A percentile compares a stretch with the other conserved stretches of the same genome.
phyloP scores from a whole-genome alignment of 2,797 vertebrate species.

The Typhlichthys subterraneus region DNA sequence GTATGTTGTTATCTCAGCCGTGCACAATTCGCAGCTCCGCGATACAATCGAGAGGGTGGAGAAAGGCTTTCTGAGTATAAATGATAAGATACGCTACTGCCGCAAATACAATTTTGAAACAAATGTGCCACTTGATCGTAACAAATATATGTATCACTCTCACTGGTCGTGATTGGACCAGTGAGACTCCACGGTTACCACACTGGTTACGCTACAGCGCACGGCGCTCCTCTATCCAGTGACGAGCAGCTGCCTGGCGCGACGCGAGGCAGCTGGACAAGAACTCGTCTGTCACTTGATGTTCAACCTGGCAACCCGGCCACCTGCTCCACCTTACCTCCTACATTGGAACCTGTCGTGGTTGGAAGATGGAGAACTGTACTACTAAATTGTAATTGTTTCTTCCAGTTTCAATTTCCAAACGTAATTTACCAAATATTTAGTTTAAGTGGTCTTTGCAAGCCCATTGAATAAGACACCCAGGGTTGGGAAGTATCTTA shows the following conservation, averaged over 20 bases:
- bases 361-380: slow-evolving; percentile 3
- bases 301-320: slow-evolving; percentile 52
- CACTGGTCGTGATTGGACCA: slow-evolving; percentile 14
- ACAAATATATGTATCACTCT: slow-evolving; percentile 13
- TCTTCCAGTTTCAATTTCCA: too few species aligned
- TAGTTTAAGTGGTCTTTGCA: too few species aligned
- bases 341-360: slow-evolving; percentile 47
- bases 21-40: slow-evolving; percentile 51
- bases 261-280: slow-evolving; percentile 68
- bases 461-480: too few species aligned
- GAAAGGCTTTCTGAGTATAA: slow-evolving; percentile 7
- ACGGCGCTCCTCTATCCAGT: slow-evolving; percentile 27
- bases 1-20: slow-evolving; percentile 48
- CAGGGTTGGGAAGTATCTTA: too few species aligned
- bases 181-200: slow-evolving; percentile 10
- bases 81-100: slow-evolving; percentile 4
- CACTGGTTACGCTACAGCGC: slow-evolving; percentile 43
- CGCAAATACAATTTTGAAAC: not conserved
- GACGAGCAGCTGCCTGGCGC: slow-evolving; percentile 65
- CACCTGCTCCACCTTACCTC: slow-evolving; percentile 69
- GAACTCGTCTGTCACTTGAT: slow-evolving; percentile 50
- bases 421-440: too few species aligned
- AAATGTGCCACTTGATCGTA: not conserved
- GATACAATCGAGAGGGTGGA: slow-evolving; percentile 26
- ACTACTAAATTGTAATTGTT: too few species aligned